phyloP scores from a whole-genome alignment of 2,113 vertebrate genomes.

The Rhabdomys dilectus region DNA sequence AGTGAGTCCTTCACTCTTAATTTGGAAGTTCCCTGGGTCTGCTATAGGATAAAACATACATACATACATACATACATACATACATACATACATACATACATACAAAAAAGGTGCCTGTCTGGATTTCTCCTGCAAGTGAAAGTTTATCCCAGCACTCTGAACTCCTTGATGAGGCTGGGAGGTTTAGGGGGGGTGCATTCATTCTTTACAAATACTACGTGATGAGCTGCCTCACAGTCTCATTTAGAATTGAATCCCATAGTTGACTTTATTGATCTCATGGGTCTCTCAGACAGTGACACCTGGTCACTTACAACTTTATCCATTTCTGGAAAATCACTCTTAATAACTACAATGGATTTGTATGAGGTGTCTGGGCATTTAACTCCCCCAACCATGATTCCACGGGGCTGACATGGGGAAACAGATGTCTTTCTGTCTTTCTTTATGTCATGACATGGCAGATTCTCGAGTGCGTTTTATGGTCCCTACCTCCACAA shows the following conservation, averaged over 20 bases:
- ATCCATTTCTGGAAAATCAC: neutral
- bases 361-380: neutral
- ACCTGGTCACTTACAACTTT: neutral
- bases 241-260: constrained; percentile 14
- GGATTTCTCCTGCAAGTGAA: neutral
- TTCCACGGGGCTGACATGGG: neutral
- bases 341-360: neutral
- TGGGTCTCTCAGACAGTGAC: neutral
- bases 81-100: neutral
- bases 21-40: constrained; percentile 15
- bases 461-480: neutral
- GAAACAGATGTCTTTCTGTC: neutral
- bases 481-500: neutral
- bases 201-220: neutral
- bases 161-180: neutral
- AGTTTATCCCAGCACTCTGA: neutral
- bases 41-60: neutral
- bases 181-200: neutral
- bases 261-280: neutral
- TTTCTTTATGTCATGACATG: neutral
- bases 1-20: constrained; percentile 40
- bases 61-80: no score
- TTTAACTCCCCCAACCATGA: neutral
- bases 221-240: neutral
- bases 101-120: neutral